A percentile compares a stretch with the other conserved stretches of the same genome.
Conservation (phyloP, 35 echinoderm and acorn worm genomes). For the Anneissia japonica region DNA sequence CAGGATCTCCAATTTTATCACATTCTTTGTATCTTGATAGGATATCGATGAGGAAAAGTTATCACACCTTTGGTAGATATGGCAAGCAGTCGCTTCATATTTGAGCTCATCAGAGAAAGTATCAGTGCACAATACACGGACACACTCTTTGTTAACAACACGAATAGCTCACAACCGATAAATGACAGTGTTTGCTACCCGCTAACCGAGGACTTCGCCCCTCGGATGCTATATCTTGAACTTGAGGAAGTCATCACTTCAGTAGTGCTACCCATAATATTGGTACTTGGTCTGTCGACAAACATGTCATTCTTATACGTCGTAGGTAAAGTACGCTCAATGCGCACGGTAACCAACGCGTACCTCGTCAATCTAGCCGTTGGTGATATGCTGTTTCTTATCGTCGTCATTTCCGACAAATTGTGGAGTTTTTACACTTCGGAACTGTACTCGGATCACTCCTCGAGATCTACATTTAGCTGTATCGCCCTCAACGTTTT, state of each 20-base stretch:
- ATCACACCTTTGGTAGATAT: too few species aligned
- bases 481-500: not conserved
- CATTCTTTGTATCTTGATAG: too few species aligned
- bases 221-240: not conserved
- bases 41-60: too few species aligned
- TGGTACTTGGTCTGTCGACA: not conserved
- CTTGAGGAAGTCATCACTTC: not conserved
- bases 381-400: not conserved
- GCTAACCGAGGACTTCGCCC: too few species aligned
- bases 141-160: too few species aligned
- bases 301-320: not conserved
- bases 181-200: too few species aligned
- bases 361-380: slow-evolving; percentile 7
- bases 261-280: not conserved
- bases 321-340: not conserved
- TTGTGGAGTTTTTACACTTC: not conserved
- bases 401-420: not conserved
- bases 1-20: too few species aligned
- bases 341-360: slow-evolving; percentile 3
- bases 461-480: not conserved
- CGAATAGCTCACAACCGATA: too few species aligned
- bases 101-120: too few species aligned
- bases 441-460: not conserved
- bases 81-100: too few species aligned
- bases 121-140: too few species aligned